phyloP scores from a whole-genome alignment of 1,140 invertebrate species.

The Dreissena polymorpha region DNA sequence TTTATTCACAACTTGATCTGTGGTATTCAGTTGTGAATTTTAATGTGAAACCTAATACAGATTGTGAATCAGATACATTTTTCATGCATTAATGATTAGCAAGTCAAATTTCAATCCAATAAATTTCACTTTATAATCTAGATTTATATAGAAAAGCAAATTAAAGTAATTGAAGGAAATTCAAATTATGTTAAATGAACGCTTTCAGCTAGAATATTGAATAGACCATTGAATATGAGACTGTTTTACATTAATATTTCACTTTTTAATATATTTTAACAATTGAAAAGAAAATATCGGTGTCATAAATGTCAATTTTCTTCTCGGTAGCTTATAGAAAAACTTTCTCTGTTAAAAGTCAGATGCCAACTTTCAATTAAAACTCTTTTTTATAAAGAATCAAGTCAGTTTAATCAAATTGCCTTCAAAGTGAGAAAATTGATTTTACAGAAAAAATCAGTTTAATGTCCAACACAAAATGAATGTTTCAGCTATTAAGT shows the following conservation, averaged over 20 bases:
- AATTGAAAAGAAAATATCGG: background rate
- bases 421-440: constrained; percentile 37
- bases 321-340: background rate
- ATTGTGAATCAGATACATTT: constrained; percentile 1
- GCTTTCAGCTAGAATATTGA: background rate
- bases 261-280: constrained; percentile 19
- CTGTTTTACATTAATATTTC: constrained; percentile 28
- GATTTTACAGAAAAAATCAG: constrained; percentile 15
- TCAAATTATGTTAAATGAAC: constrained; percentile 27
- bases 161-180: constrained; percentile 42
- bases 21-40: constrained; percentile 5
- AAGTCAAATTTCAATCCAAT: constrained; percentile 45
- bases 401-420: constrained; percentile 25
- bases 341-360: no score
- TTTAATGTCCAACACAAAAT: no score
- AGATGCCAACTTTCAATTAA: constrained; percentile 35
- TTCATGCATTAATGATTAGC: constrained; percentile 25
- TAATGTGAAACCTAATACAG: constrained; percentile 28
- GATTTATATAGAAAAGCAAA: constrained; percentile 12
- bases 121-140: constrained; percentile 36
- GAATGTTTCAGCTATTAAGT: no score
- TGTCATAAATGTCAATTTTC: constrained; percentile 7
- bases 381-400: constrained; percentile 39
- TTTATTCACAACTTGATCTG: constrained; percentile 2
- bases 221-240: constrained; percentile 4